These are phyloP conservation scores for Casuarius casuarius DNA, from an alignment of 2,113 vertebrate genomes.

Conservation along the genomic window DNA sequence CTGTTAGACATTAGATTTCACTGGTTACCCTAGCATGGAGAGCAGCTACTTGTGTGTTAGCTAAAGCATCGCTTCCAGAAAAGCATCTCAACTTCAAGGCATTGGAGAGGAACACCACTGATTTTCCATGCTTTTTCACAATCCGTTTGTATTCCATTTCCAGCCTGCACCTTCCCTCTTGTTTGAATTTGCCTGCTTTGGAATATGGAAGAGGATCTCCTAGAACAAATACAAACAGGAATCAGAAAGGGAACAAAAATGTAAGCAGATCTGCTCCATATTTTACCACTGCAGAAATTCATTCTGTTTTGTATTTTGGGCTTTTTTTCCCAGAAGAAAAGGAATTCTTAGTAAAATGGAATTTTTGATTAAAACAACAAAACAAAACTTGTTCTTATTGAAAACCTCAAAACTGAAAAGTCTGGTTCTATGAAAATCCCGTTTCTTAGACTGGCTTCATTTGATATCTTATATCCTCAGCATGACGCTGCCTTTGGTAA, in stretches of 20 bases:
- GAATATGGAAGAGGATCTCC: background rate
- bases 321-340: background rate
- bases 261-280: background rate
- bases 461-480: slow-evolving; percentile 52
- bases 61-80: background rate
- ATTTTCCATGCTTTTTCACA: background rate
- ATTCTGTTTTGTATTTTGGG: slow-evolving; percentile 31
- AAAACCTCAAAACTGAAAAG: slow-evolving; percentile 24
- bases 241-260: background rate
- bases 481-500: slow-evolving; percentile 49
- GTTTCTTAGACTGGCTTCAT: slow-evolving; percentile 23
- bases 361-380: slow-evolving; percentile 37
- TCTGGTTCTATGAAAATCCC: slow-evolving; percentile 4
- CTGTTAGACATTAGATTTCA: background rate
- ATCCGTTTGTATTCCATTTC: background rate
- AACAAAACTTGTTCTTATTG: slow-evolving; percentile 11
- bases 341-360: background rate
- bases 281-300: background rate
- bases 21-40: background rate
- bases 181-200: background rate
- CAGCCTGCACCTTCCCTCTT: background rate
- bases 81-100: background rate
- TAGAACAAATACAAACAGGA: background rate
- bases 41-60: background rate
- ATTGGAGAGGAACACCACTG: background rate